Base-by-base conservation (phyloP, 2,797 vertebrate species). In the Melanogrammus aeglefinus region DNA sequence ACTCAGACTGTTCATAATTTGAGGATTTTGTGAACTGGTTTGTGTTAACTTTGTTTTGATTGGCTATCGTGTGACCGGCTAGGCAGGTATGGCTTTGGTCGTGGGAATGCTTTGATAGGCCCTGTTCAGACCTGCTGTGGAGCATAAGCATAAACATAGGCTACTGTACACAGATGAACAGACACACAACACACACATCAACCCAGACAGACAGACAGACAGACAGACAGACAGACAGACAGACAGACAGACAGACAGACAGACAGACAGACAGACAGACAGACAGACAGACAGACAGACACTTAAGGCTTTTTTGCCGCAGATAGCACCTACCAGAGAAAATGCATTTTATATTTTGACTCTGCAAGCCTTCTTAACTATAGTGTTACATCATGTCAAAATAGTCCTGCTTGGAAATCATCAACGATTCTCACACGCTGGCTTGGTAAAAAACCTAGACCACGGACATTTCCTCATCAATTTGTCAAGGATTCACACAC, bases 201-300 rank as follows among this genome's bases (percentile, higher is more conserved):
- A 75, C 72, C 75, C 72, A 77, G 79, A 77, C 16, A 70, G 24
- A 72, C 69, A 29, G 39, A 31, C 69, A n/a, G 18, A 66, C 35
- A 76, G 74, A 78, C 72, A 75, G 18, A 66, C 35, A 76, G 74
- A 78, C 72, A 75, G 18, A 66, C 35, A 76, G 74, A 78, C 72
- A 75, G 18, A 66, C 35, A 76, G 74, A 78, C 72, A 77, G 79
- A 77, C 16, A 70, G 24, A 72, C 69, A 29, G 39, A 31, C 69
- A n/a, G n/a, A n/a, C 72, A 77, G 79, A 77, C 16, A 70, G 24
- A 72, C 69, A 29, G 39, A 31, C 69, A n/a, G n/a, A n/a, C 72
- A 77, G 79, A 77, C 16, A 70, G 24, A 72, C 69, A 29, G 39
- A 31, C 69, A n/a, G 18, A 66, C 35, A 76, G 74, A 78, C 72